Percentiles rank a stretch among this genome's conserved stretches.
Evolutionary conservation across 2,888 invertebrate species (phyloP).

Genomic region (Anodontia alba): DNA sequence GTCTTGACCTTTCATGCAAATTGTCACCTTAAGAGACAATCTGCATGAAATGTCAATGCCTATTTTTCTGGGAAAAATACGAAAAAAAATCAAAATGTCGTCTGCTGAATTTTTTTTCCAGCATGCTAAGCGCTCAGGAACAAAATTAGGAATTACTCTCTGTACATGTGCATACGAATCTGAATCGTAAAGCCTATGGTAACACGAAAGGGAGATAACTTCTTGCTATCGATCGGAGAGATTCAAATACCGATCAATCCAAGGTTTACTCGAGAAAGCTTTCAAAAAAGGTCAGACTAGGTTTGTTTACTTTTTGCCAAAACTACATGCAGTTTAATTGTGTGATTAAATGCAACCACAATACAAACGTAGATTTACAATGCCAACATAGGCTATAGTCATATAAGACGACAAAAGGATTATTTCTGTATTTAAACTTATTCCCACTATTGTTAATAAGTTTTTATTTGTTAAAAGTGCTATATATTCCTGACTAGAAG

Average conservation of each 20-base stretch:
- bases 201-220: not conserved
- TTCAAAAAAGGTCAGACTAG: conserved; percentile 9
- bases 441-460: not conserved
- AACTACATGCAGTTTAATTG: not conserved
- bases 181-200: not conserved
- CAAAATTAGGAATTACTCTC: too few species aligned
- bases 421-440: conserved; percentile 9
- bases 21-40: too few species aligned
- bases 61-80: too few species aligned
- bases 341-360: too few species aligned
- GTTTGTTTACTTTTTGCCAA: conserved; percentile 21
- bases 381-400: not conserved
- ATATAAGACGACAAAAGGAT: not conserved
- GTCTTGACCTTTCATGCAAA: too few species aligned
- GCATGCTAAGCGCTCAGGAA: too few species aligned
- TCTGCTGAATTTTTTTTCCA: too few species aligned
- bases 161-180: too few species aligned
- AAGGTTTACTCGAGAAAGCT: not conserved
- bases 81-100: too few species aligned
- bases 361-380: conserved; percentile 13
- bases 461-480: not conserved
- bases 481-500: not conserved
- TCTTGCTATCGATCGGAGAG: not conserved
- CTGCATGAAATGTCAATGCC: too few species aligned
- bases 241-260: conserved; percentile 13